Percentiles rank a stretch among this genome's conserved stretches.
Evolutionary conservation across 1,140 invertebrate genomes (phyloP).

Genomic region (Euschistus heros): DNA sequence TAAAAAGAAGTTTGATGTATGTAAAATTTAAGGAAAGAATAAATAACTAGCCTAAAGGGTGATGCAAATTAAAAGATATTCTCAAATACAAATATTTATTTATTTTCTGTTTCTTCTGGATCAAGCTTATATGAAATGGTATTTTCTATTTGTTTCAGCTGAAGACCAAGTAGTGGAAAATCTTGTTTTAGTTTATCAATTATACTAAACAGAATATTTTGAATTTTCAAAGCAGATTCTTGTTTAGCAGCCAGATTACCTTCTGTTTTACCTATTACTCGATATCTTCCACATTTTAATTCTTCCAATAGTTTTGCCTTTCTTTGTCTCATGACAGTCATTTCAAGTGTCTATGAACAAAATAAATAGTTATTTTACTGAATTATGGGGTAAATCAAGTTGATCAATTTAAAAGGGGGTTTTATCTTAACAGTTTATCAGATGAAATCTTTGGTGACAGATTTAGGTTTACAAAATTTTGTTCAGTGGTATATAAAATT

Average conservation of each 20-base stretch:
- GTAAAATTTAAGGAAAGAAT: too few species aligned
- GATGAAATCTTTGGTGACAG: too few species aligned
- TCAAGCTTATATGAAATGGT: slow-evolving; percentile 27
- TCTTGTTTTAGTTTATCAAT: slow-evolving; percentile 42
- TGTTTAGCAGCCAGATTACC: slow-evolving; percentile 37
- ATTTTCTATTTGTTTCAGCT: slow-evolving; percentile 26
- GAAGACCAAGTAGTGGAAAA: slow-evolving; percentile 38
- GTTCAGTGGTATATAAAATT: too few species aligned
- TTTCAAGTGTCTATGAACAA: slow-evolving; percentile 44
- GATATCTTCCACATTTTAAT: slow-evolving; percentile 39
- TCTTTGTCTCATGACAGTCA: slow-evolving; percentile 47
- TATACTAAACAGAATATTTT: slow-evolving; percentile 40
- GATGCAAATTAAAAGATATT: neutral
- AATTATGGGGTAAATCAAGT: too few species aligned
- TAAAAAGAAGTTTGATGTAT: too few species aligned
- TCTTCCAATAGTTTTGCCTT: slow-evolving; percentile 44
- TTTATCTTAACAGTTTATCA: too few species aligned
- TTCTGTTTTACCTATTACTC: slow-evolving; percentile 40
- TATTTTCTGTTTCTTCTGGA: slow-evolving; percentile 2
- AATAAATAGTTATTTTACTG: too few species aligned
- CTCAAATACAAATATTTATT: neutral
- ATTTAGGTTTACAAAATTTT: too few species aligned
- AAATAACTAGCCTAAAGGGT: too few species aligned
- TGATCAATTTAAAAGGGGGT: too few species aligned
- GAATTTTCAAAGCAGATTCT: slow-evolving; percentile 40